Conservation (phyloP, 2,113 vertebrate genomes). For the Plecturocebus donacophilus region DNA sequence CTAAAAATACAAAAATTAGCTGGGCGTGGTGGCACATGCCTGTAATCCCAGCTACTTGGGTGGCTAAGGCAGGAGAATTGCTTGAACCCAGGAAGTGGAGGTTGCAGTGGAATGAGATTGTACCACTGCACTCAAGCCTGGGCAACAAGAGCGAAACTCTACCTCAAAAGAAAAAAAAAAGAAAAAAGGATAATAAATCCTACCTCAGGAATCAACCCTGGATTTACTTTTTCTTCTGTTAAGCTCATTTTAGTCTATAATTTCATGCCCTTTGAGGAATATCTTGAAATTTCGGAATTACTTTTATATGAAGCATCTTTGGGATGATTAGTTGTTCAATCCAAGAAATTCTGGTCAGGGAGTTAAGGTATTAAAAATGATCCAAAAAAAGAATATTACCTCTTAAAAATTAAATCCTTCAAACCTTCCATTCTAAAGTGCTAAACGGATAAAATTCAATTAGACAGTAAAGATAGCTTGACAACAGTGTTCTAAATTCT, state of each 20-base stretch:
- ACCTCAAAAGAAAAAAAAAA: no score
- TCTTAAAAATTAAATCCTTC: slow-evolving; percentile 10
- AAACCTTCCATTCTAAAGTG: background rate
- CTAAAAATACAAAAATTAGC: no score
- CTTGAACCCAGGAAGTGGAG: no score
- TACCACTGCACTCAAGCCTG: no score
- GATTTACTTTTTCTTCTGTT: slow-evolving; percentile 58
- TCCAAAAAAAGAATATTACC: background rate
- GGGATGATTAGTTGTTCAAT: slow-evolving; percentile 31
- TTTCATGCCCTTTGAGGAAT: slow-evolving; percentile 67
- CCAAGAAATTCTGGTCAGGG: slow-evolving; percentile 15
- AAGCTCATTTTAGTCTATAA: slow-evolving; percentile 58
- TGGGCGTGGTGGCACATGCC: no score
- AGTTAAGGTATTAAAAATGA: background rate
- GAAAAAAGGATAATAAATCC: background rate
- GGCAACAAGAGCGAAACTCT: no score
- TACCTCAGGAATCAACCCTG: slow-evolving; percentile 40
- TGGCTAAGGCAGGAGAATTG: no score
- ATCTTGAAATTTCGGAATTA: slow-evolving; percentile 72
- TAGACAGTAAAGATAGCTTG: background rate
- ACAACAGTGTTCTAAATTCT: background rate
- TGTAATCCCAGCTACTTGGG: no score
- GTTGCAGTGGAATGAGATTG: no score
- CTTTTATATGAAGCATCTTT: slow-evolving; percentile 65
- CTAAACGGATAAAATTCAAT: background rate